Conservation (phyloP, 1,140 invertebrate species). For the Stratiolaelaps scimitus region DNA sequence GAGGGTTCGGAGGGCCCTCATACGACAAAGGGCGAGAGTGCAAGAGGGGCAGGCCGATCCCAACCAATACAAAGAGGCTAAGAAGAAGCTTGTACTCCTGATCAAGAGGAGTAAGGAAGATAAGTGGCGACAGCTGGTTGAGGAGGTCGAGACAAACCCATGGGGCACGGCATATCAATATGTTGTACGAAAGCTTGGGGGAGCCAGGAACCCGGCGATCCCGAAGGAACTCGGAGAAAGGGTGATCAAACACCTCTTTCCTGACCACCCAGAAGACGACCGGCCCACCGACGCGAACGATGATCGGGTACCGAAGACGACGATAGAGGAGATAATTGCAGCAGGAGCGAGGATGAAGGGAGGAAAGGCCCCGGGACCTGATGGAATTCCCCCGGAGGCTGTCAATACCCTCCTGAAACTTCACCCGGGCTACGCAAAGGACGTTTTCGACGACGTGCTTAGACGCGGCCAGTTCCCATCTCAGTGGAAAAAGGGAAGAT, state of each 20-base stretch:
- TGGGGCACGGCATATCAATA: background rate
- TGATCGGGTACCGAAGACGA: background rate
- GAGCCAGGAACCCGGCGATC: background rate
- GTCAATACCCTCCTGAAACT: background rate
- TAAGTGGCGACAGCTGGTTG: background rate
- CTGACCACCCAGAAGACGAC: background rate
- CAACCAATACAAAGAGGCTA: background rate
- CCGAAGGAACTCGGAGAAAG: background rate
- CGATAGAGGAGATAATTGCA: background rate
- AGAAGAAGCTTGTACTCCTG: background rate
- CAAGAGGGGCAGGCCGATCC: background rate
- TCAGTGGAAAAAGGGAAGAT: background rate
- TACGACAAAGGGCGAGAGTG: background rate
- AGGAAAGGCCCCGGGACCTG: background rate
- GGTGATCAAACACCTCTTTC: background rate
- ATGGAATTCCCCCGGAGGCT: background rate
- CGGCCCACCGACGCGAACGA: background rate
- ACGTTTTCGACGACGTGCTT: background rate
- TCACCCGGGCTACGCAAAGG: background rate
- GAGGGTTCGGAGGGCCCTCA: background rate
- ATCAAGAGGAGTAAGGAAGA: background rate
- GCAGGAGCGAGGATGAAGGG: background rate
- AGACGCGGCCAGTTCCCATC: background rate
- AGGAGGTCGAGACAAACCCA: background rate
- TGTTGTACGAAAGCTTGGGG: background rate